A percentile compares a stretch with the other conserved stretches of the same genome.
Conservation (phyloP, 2,888 invertebrate species). For the Ormyrus thymus region DNA sequence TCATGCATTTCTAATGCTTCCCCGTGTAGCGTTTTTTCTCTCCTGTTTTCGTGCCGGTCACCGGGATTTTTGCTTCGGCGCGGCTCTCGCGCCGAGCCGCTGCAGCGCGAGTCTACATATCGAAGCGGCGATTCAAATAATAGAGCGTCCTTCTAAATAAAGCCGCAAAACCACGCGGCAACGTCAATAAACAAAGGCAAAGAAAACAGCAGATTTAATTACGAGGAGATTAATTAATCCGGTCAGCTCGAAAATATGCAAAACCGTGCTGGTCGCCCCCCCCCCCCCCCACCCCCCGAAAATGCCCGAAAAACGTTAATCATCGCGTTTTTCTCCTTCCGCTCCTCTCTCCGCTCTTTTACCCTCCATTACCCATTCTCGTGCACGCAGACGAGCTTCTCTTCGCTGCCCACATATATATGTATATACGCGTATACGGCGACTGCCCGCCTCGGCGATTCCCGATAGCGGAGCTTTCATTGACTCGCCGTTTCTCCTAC, state of each 20-base stretch:
- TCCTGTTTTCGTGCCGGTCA: no score
- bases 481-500: slow-evolving; percentile 57
- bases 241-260: no score
- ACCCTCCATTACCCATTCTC: slow-evolving; percentile 20
- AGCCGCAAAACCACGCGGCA: no score
- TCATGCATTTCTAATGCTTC: slow-evolving; percentile 51
- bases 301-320: not conserved
- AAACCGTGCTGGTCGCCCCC: not conserved
- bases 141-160: no score
- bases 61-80: no score
- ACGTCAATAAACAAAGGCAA: no score
- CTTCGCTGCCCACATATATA: slow-evolving; percentile 1
- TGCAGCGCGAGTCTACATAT: no score
- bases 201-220: no score
- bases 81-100: no score
- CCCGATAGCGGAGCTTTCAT: slow-evolving; percentile 51
- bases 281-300: no score
- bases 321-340: not conserved
- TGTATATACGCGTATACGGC: not conserved
- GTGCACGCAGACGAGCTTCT: not conserved
- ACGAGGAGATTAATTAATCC: no score
- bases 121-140: no score
- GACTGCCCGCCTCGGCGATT: not conserved
- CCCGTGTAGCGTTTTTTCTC: slow-evolving; percentile 1
- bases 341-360: slow-evolving; percentile 4